Evolutionary conservation across 64 coral and sea anemone genomes (phyloP).

Genomic region (Montipora foliosa): DNA sequence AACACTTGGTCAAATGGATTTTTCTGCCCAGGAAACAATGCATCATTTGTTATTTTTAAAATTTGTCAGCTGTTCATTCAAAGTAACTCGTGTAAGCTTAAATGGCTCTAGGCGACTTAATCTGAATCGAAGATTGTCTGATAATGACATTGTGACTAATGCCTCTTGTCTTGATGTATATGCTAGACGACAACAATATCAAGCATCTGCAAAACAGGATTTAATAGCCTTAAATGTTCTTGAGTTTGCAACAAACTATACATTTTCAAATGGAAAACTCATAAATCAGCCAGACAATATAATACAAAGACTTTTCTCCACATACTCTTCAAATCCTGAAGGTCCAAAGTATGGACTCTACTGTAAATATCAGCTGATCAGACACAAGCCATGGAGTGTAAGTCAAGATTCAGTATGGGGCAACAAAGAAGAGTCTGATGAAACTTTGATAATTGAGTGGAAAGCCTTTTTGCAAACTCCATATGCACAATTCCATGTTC

Average conservation of each 20-base stretch:
- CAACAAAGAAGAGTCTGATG: slow-evolving; percentile 22
- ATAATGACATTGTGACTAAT: slow-evolving; percentile 10
- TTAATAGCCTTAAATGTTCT: slow-evolving; percentile 64
- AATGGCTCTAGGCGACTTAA: slow-evolving; percentile 61
- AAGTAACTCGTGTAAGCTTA: slow-evolving; percentile 42
- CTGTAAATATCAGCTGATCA: slow-evolving; percentile 39
- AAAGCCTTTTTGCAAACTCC: slow-evolving; percentile 41
- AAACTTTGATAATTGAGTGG: slow-evolving; percentile 41
- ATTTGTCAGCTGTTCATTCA: slow-evolving; percentile 47
- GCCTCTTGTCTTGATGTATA: slow-evolving; percentile 67
- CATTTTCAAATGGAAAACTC: slow-evolving; percentile 34
- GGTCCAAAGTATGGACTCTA: slow-evolving; percentile 18
- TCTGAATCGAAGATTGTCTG: slow-evolving; percentile 14
- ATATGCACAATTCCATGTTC: slow-evolving; percentile 40
- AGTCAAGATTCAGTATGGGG: slow-evolving; percentile 31
- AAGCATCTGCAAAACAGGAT: slow-evolving; percentile 13
- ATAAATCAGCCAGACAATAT: slow-evolving; percentile 13
- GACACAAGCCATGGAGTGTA: slow-evolving; percentile 36
- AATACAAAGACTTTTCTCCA: slow-evolving; percentile 17
- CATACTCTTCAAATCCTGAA: slow-evolving; percentile 21
- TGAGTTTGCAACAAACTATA: slow-evolving; percentile 49
- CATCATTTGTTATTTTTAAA: slow-evolving; percentile 36
- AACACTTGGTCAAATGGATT: slow-evolving; percentile 46
- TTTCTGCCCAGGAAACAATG: slow-evolving; percentile 50
- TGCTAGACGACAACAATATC: slow-evolving; percentile 53